Evolutionary conservation across 92 coral and sea anemone genomes (phyloP), one percentile per base, ranked within the genome.

Genomic region (Paragorgia papillata): DNA sequence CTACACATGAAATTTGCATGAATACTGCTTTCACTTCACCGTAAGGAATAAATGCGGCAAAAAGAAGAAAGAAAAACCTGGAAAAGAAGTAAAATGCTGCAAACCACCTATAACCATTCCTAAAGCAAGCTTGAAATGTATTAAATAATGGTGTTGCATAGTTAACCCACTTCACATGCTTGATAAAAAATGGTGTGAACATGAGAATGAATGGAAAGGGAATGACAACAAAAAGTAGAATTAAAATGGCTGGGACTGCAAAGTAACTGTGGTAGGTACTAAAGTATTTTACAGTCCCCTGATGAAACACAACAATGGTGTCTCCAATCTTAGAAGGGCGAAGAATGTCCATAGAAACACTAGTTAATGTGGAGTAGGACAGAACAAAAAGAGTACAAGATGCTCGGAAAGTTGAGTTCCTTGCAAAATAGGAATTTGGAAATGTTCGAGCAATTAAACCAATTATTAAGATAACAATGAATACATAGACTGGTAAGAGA

Each of bases 81-180:
- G 92, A 86, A 33, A 95, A 80, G 70, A 95, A 95, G 84, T 91
- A 95, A 80, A 95, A 95, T 5, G 99, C 92, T 22, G 99, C 87
- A 76, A 88, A 95, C 99, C 99, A 95, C 24, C 97, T 91, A 53
- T 86, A 95, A 9, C 84, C 82, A 56, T 91, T 92, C 56, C 91
- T 89, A 48, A 95, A 91, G 85, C 96, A 92, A 57, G 88, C 83
- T 49, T 95, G 99, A 40, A 88, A 87, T 41, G 99, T 86, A 78
- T 91, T 89, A 32, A 88, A 87, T 70, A 84, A 76, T 1, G 96
- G 97, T 57, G 67, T 89, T 59, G 85, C 87, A 48, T 91, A 82
- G 85, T 76, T 80, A 24, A 91, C 57, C 12, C 91, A 91, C 29
- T 89, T 83, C 43, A 83, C 83, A n/a, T 79, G 58, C 57, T 59